Evolutionary conservation across 2,113 vertebrate genomes (phyloP).

Genomic region (Caranx ignobilis): DNA sequence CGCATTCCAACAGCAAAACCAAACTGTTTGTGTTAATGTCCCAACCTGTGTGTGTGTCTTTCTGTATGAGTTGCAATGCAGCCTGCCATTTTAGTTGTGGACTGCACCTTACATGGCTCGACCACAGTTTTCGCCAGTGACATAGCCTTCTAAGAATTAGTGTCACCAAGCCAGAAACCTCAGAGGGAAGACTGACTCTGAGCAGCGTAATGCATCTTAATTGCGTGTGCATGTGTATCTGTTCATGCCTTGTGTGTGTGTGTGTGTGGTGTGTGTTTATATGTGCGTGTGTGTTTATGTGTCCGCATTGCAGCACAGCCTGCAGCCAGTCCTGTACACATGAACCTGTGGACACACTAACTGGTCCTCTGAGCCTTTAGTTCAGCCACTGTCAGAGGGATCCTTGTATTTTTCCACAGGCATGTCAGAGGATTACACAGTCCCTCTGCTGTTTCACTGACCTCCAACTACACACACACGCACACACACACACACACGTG

Average conservation of each 20-base stretch:
- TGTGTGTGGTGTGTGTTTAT: conserved; percentile 23
- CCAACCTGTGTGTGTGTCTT: conserved; percentile 31
- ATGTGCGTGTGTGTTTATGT: conserved; percentile 36
- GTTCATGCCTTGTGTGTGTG: conserved; percentile 29
- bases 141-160: conserved; percentile 72
- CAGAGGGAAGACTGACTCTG: conserved; percentile 36
- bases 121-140: conserved; percentile 60
- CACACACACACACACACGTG: conserved; percentile 46
- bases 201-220: conserved; percentile 39
- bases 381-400: conserved; percentile 74
- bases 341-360: conserved; percentile 64
- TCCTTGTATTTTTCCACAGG: conserved; percentile 82
- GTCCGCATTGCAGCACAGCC: conserved; percentile 29
- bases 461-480: conserved; percentile 37
- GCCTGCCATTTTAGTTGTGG: conserved; percentile 43
- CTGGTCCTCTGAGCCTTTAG: conserved; percentile 65
- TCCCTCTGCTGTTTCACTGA: conserved; percentile 75
- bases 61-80: conserved; percentile 34
- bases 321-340: conserved; percentile 33
- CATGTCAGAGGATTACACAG: conserved; percentile 81
- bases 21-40: conserved; percentile 58
- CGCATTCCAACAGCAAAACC: conserved; percentile 50
- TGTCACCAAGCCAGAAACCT: conserved; percentile 72
- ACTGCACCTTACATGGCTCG: conserved; percentile 66
- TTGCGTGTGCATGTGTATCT: conserved; percentile 37